Evolutionary conservation across 2,888 invertebrate genomes (phyloP), one percentile per base, ranked within the genome.

Genomic region (Ephialtes manifestator): DNA sequence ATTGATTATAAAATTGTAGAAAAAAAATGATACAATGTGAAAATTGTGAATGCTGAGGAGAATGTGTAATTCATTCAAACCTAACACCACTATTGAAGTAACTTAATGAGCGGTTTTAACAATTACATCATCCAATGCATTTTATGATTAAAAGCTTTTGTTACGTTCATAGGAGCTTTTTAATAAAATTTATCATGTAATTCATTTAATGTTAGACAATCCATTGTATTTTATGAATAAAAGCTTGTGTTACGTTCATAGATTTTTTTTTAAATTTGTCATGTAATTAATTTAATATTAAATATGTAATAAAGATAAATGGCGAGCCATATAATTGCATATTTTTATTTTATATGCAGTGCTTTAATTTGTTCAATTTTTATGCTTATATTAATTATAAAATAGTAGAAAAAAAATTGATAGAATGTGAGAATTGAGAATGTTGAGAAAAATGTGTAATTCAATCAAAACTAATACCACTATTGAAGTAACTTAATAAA

Each of bases 391-490:
- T n/a, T n/a, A n/a, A n/a, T n/a, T n/a, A n/a, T n/a, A n/a, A n/a
- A n/a, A n/a, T n/a, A n/a, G n/a, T n/a, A n/a, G n/a, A n/a, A n/a
- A n/a, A n/a, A n/a, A n/a, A n/a, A n/a, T n/a, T n/a, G n/a, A n/a
- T n/a, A n/a, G n/a, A n/a, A n/a, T n/a, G n/a, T n/a, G n/a, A n/a
- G n/a, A n/a, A n/a, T n/a, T n/a, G n/a, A n/a, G n/a, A n/a, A n/a
- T n/a, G n/a, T n/a, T n/a, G n/a, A n/a, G n/a, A n/a, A n/a, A 68
- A 68, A 79, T 24, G 48, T 65, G 46, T 13, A 63, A 75, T 71
- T 70, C 43, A 13, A 65, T 39, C 48, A 7, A 10, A n/a, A 18
- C 63, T 65, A 55, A 72, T 72, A 24, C 35, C 68, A n/a, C 39
- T 35, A 18, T 65, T 35, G 63, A 18, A 18, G 15, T 18, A 20